Evolutionary conservation across 2,888 invertebrate genomes (phyloP), one percentile per base, ranked within the genome.

Genomic region (Thalpophila matura): DNA sequence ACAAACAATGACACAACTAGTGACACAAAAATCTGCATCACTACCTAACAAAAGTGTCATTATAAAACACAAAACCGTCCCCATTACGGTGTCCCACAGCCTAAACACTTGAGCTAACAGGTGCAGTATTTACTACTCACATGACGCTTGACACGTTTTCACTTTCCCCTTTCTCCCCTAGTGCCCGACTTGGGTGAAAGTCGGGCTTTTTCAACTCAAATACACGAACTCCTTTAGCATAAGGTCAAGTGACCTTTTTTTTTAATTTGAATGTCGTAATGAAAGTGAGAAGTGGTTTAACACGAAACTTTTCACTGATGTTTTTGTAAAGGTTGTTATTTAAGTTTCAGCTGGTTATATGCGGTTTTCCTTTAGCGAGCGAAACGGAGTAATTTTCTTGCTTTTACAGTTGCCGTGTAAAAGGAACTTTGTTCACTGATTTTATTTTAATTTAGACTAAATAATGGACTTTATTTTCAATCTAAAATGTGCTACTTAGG

Each of bases 71-170:
- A 50, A 64, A 66, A 47, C 18, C 40, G 4, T 18, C 27, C 47
- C 59, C 56, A 51, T 69, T 72, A 70, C 55, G 38, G 77, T 66
- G 46, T 58, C 60, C 58, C 65, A 29, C 77, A 68, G 33, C 49
- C 65, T 60, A 60, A 79, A 56, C 66, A 73, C 81, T 82, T 59
- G 47, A 65, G 73, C 54, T 77, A 76, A 81, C 77, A 79, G 73
- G 70, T 74, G 69, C 67, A 80, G 79, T 81, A 80, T 82, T 80
- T 81, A 80, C 70, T 66, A 68, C 73, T 80, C 76, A 56, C 67
- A 64, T 67, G 80, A 60, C 84, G 87, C 93, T 94, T 93, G 93
- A 93, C 93, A 93, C 86, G 88, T 88, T 93, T 93, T 87, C 89
- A 91, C 90, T 91, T 92, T 87, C 80, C 83, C 72, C 77, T 83